Evolutionary conservation across 2,113 vertebrate genomes (phyloP).

Genomic region (Anhinga anhinga): DNA sequence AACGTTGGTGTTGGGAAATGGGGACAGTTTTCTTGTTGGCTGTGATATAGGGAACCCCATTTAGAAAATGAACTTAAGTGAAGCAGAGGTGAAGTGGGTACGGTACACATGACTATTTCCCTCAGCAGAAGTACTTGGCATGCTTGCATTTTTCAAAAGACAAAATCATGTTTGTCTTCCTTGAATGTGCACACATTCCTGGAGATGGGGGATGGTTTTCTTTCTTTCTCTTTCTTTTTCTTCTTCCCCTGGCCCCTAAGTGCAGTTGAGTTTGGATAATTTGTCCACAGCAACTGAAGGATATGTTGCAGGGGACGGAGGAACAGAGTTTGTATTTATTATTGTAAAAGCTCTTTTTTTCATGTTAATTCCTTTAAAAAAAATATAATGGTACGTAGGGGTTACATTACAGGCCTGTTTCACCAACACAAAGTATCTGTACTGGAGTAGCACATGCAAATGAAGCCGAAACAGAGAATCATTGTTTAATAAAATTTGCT

Average conservation of each 20-base stretch:
- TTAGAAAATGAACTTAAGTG: slow-evolving; percentile 15
- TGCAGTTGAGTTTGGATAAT: slow-evolving; percentile 23
- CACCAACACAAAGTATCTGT: slow-evolving; percentile 48
- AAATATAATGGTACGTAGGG: slow-evolving; percentile 29
- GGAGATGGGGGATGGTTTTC: slow-evolving; percentile 44
- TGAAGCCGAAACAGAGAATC: slow-evolving; percentile 36
- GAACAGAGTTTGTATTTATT: slow-evolving; percentile 45
- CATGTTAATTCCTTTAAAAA: slow-evolving; percentile 53
- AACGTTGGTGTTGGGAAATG: not conserved
- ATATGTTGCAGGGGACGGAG: not conserved
- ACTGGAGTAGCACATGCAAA: slow-evolving; percentile 49
- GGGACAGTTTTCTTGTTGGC: not conserved
- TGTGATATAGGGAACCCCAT: not conserved
- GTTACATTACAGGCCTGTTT: slow-evolving; percentile 50
- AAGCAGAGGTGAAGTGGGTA: slow-evolving; percentile 35
- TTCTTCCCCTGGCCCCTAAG: not conserved
- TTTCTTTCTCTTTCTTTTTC: slow-evolving; percentile 14
- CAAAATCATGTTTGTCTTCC: slow-evolving; percentile 68
- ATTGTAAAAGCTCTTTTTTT: slow-evolving; percentile 47
- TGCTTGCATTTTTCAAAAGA: slow-evolving; percentile 56
- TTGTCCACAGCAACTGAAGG: slow-evolving; percentile 23
- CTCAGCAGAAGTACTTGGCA: slow-evolving; percentile 51
- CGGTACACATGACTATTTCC: slow-evolving; percentile 10
- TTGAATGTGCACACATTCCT: slow-evolving; percentile 59
- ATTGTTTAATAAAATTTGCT: slow-evolving; percentile 44